Evolutionary conservation across 2,113 vertebrate genomes (phyloP), one percentile per base, ranked within the genome.

Genomic region (Neodon shergylaensis): DNA sequence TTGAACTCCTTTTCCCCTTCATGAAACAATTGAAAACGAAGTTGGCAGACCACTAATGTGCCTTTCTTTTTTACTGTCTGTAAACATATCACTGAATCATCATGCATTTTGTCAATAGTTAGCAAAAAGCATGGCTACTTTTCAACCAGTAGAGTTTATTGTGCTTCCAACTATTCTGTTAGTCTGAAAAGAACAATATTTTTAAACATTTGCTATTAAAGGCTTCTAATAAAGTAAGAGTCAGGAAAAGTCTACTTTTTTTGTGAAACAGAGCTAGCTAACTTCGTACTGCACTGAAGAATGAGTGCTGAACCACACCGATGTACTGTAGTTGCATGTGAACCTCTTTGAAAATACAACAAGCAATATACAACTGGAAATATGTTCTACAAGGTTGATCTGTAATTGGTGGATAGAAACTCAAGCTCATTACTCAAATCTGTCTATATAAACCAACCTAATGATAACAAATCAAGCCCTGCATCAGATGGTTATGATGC

Each of bases 271-370:
- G 9, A 63, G 61, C 61, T 88, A 63, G 61, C 61, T 88, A 31
- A 95, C 36, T 91, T 42, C 22, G 7, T 88, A 96, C 36, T 92
- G 16, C 47, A 96, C 24, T 91, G 68, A 73, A 87, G 54, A 96
- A 49, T 1, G 92, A 13, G 12, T 77, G 54, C 26, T 63, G 49
- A 61, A 95, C 92, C 95, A 31, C 52, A 73, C 4, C 84, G 31
- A 39, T 31, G 97, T 72, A 24, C 11, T 52, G 26, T 10, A 91
- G 33, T 86, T 96, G 92, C 94, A 47, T 91, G 17, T 63, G 26
- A 95, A 65, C 58, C 77, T 91, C 17, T 44, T 76, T 28, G 3
- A 66, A 88, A 90, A 93, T 58, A 63, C 78, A 72, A 90, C 0
- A 85, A 47, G 21, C 36, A 83, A 28, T 74, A 83, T 65, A 88